These are phyloP conservation scores for Suricata suricatta DNA, from an alignment of 2,113 vertebrate species.

Conservation along the genomic window DNA sequence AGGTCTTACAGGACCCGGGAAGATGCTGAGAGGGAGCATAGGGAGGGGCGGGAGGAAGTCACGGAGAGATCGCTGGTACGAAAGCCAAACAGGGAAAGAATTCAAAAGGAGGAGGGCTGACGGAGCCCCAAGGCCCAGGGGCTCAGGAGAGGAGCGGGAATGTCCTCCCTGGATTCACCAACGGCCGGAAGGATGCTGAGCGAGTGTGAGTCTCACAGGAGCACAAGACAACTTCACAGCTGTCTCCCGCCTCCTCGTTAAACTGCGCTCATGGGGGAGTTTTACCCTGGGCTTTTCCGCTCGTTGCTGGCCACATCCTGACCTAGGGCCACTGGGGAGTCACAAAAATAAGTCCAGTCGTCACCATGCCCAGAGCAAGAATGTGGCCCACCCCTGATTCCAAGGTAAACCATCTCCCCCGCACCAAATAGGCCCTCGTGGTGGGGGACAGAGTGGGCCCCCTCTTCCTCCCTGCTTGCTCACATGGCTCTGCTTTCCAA, in stretches of 20 bases:
- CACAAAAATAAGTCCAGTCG: background rate
- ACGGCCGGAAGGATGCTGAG: fast-evolving
- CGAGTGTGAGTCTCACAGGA: fast-evolving
- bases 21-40: background rate
- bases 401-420: fast-evolving
- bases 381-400: fast-evolving
- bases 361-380: too few species aligned
- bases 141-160: background rate
- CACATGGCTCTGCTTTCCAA: fast-evolving
- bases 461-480: fast-evolving
- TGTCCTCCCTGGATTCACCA: too few species aligned
- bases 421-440: fast-evolving
- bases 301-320: background rate
- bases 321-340: background rate
- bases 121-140: background rate
- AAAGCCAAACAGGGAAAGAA: background rate
- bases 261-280: fast-evolving
- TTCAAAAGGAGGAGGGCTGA: too few species aligned
- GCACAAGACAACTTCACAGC: fast-evolving
- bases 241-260: fast-evolving
- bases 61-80: fast-evolving
- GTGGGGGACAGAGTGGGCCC: fast-evolving
- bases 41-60: background rate
- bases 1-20: background rate
- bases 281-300: background rate